Evolutionary conservation across 2,797 vertebrate genomes (phyloP).

Genomic region (Fistularia tabacaria): DNA sequence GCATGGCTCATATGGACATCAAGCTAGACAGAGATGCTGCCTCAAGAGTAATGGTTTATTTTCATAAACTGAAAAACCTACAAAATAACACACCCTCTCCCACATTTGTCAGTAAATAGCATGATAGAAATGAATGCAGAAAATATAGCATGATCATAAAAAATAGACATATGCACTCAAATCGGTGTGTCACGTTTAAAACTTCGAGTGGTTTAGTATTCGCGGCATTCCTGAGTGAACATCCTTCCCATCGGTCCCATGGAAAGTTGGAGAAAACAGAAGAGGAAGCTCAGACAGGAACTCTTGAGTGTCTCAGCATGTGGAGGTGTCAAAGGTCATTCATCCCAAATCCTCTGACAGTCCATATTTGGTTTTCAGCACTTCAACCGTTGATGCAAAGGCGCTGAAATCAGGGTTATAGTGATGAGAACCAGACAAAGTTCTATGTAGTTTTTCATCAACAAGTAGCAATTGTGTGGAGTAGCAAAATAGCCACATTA

Average conservation of each 20-base stretch:
- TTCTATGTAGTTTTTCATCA: neutral
- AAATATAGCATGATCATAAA: neutral
- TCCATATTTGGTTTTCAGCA: slow-evolving; percentile 82
- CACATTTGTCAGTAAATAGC: too few relatives aligned
- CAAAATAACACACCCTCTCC: too few relatives aligned
- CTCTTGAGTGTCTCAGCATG: neutral
- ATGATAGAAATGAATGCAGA: neutral
- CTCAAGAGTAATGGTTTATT: too few relatives aligned
- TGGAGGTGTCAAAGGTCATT: neutral
- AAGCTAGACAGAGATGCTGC: too few relatives aligned
- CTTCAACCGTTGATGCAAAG: slow-evolving; percentile 76
- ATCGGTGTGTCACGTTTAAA: too few relatives aligned
- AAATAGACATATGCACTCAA: too few relatives aligned
- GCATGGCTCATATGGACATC: too few relatives aligned
- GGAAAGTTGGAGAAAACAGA: neutral
- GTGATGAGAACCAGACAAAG: neutral
- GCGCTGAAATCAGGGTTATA: slow-evolving; percentile 74
- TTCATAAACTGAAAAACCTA: too few relatives aligned
- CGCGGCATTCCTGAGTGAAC: too few relatives aligned
- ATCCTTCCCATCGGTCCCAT: neutral
- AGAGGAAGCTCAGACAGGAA: neutral
- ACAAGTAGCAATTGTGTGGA: neutral
- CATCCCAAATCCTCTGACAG: slow-evolving; percentile 63
- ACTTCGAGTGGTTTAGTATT: too few relatives aligned
- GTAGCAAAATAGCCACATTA: neutral